phyloP scores from a whole-genome alignment of 2,888 invertebrate species.

The Brassicogethes aeneus region DNA sequence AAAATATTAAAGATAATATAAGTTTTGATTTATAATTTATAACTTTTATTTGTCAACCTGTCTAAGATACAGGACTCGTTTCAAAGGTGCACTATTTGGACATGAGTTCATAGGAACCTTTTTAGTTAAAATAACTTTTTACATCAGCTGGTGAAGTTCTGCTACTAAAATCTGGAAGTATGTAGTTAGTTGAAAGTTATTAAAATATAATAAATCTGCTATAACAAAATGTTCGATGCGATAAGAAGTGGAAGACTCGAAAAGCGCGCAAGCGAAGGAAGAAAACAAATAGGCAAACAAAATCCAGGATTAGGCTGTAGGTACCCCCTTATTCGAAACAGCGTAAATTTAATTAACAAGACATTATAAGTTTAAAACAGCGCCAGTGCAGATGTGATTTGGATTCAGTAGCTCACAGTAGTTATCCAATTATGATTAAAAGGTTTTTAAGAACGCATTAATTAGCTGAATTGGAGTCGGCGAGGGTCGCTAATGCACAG shows the following conservation, averaged over 20 bases:
- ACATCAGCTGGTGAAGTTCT: too few relatives aligned
- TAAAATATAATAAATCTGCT: conserved; percentile 25
- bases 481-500: conserved; percentile 30
- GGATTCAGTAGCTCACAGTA: conserved; percentile 33
- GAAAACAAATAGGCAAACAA: conserved; percentile 23
- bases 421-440: conserved; percentile 45
- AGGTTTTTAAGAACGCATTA: conserved; percentile 43
- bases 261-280: not conserved
- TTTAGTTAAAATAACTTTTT: too few relatives aligned
- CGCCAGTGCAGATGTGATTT: conserved; percentile 31
- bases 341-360: conserved; percentile 37
- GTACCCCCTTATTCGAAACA: conserved; percentile 16
- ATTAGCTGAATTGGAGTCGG: conserved; percentile 28
- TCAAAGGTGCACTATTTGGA: too few relatives aligned
- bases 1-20: too few relatives aligned
- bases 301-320: conserved; percentile 22
- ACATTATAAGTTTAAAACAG: conserved; percentile 34
- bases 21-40: too few relatives aligned
- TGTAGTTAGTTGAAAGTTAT: conserved; percentile 12
- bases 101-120: too few relatives aligned
- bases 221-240: conserved; percentile 21
- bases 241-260: conserved; percentile 16
- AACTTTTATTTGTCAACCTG: too few relatives aligned
- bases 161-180: too few relatives aligned
- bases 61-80: too few relatives aligned